Evolutionary conservation across 2,797 vertebrate species (phyloP), one percentile per base, ranked within the genome.

Genomic region (Tamandua tetradactyla): DNA sequence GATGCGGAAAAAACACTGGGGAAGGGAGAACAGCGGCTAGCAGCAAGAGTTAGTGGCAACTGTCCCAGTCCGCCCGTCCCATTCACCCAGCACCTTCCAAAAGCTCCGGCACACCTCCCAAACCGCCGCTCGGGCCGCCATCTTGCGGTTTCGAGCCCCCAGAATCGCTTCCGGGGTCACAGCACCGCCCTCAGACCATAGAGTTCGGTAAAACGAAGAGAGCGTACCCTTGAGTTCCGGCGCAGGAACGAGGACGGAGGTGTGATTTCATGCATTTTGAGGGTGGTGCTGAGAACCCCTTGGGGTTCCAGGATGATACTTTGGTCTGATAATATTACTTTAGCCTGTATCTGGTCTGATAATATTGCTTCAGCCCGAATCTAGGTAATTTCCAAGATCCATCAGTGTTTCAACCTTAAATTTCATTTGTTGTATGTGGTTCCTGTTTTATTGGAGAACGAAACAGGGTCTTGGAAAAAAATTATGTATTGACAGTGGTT

Each of bases 111-210:
- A 93, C 44, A 91, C 0, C 0, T 10, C 0, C 0, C 30, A n/a
- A 0, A 93, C 0, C 1, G 15, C 83, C 0, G 3, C 44, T 7
- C 92, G 96, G 87, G 23, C 90, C 93, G 96, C 97, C 97, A 97
- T 97, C 80, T 94, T 91, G 64, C 52, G 22, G 44, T 1, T 47
- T 44, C 42, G 4, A 42, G 42, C 86, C 59, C 37, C 2, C 49
- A 2, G 17, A 22, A 87, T 47, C 47, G 7, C 92, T 96, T 97
- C 97, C 97, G 93, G 94, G 87, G 59, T 91, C 92, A 76, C 25
- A 5, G n/a, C 0, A 0, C 1, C 52, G 20, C 2, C 8, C 69
- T 57, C 25, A 0, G 75, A 91, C 75, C 96, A 96, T 93, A 94
- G 97, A 96, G 96, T 96, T 95, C 64, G 1, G 25, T 22, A 23